Evolutionary conservation across 2,888 invertebrate species (phyloP), one percentile per base, ranked within the genome.

Genomic region (Xestia ashworthii): DNA sequence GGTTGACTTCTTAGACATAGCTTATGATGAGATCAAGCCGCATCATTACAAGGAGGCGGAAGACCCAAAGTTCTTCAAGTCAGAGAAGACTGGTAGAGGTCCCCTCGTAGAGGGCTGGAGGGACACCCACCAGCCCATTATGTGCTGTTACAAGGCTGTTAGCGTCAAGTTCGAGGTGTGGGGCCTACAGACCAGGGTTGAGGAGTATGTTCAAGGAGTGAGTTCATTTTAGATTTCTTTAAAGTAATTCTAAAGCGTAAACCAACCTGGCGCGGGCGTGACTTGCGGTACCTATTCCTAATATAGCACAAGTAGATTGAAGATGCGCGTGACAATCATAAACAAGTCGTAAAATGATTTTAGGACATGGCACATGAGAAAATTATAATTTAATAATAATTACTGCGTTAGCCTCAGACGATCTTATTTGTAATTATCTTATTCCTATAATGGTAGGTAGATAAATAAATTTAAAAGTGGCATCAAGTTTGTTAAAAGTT

Each of bases 81-180:
- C 99, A 0, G 96, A 97, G 89, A 98, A 98, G 94, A 99, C 99
- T 12, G 98, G 97, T 16, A 97, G 99, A 53, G 99, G 99, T 0
- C 99, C 99, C 0, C 95, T 99, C 9, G 97, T 98, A 38, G 98
- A 98, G 93, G 98, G 98, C 5, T 99, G 99, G 99, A 96, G 98
- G 71, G 97, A 98, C 25, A 97, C 96, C 0, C 97, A 97, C 50
- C 96, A 97, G 81, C 99, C 99, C 0, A 98, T 99, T 70, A 99
- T 99, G 99, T 99, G 99, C 95, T 99, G 99, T 80, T 99, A 99
- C 92, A 99, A 99, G 95, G 95, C 98, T 73, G 99, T 99, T 0
- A 97, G 98, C 91, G 98, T 98, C 53, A 98, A 98, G 81, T 99
- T 99, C 94, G 99, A 99, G 95, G 98, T 99, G 8, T 99, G 99